Base-by-base conservation (phyloP, 35 echinoderm and acorn worm genomes). In the Lytechinus variegatus region DNA sequence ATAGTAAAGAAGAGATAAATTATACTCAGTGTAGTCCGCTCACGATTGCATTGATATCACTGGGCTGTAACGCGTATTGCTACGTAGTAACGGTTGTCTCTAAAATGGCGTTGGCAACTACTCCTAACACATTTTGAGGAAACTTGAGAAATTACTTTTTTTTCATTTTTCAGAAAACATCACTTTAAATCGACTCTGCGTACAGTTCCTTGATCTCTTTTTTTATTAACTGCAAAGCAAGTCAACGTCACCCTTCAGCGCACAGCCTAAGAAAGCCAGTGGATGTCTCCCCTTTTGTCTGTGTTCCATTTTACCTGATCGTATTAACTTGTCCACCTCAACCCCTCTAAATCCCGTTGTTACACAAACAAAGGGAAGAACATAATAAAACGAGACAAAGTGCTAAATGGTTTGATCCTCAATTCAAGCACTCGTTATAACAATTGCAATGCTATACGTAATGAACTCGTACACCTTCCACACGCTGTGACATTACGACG, bases 281-380 rank as follows among this genome's bases (percentile, higher is more conserved):
- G 21, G 52, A 90, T 7, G 27, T 90, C 88, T 52, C 29, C 88
- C 14, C 29, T 88, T 28, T 88, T 88, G 87, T 88, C 87, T n/a
- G 16, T 9, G 27, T 90, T 54, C 66, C 66, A 79, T 90, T 44
- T 90, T 90, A 90, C n/a, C 92, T 57, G 92, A 93, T 93, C 54
- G 92, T 55, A 93, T 93, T 93, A 93, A 93, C 92, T 93, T 57
- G 53, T 54, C 92, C 53, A 57, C 54, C 92, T 56, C 92, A 93
- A 93, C 92, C 52, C 54, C 27, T 55, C 53, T 55, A 54, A 93
- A 93, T 10, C 92, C 11, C 92, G 53, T 93, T 93, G 92, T 57
- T 93, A 93, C 92, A 93, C 92, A 93, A 93, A 93, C 92, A 93
- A 93, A 55, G 54, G 8, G 54, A 13, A 28, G 54, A 93, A 57